Conservation (phyloP, 2,797 vertebrate species). For the Ambastaia sidthimunki region DNA sequence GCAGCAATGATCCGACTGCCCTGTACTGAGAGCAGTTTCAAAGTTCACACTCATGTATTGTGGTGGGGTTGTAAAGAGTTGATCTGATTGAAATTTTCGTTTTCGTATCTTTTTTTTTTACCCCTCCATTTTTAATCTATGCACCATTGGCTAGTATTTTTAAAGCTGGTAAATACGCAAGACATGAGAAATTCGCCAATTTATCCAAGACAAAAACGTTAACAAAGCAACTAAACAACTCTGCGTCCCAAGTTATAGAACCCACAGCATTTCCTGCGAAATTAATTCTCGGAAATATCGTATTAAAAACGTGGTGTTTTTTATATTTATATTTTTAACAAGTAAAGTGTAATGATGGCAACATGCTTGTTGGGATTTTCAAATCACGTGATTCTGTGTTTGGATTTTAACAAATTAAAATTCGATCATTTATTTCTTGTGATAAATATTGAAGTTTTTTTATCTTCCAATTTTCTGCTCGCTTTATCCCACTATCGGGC, state of each 20-base stretch:
- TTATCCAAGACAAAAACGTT: background rate
- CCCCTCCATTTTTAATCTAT: background rate
- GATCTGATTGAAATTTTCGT: conserved; percentile 3
- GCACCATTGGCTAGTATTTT: background rate
- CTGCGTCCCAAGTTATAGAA: background rate
- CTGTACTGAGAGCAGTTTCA: background rate
- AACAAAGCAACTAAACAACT: background rate
- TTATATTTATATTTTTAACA: no score
- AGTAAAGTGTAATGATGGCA: background rate
- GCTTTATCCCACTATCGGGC: background rate
- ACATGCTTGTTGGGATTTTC: background rate
- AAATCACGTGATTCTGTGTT: background rate
- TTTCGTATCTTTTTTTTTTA: background rate
- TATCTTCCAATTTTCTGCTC: background rate
- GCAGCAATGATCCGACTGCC: conserved; percentile 43
- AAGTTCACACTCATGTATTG: conserved; percentile 16
- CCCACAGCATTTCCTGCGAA: background rate
- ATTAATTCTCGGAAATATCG: background rate
- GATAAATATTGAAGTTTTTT: background rate
- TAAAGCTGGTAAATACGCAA: background rate
- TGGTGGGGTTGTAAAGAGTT: background rate
- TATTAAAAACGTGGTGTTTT: background rate
- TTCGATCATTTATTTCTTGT: background rate
- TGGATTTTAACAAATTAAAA: background rate
- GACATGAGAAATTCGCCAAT: background rate